Conservation (phyloP, 1,140 invertebrate species). For the Eubasilissa regina region DNA sequence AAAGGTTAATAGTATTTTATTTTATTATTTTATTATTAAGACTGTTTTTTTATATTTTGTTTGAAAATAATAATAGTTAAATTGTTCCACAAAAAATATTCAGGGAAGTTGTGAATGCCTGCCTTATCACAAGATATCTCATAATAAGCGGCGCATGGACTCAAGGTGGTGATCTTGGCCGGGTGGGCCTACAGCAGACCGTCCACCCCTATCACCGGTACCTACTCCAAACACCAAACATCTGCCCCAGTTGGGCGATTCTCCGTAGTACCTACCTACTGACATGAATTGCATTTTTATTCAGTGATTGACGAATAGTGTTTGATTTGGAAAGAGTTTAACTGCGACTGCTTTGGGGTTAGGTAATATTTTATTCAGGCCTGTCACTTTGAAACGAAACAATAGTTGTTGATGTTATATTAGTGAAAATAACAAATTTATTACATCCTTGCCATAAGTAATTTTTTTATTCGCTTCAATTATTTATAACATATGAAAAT, state of each 20-base stretch:
- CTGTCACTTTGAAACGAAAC: no score
- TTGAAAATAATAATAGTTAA: no score
- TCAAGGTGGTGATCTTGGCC: conserved; percentile 38
- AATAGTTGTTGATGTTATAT: no score
- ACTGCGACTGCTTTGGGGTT: no score
- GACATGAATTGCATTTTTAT: conserved; percentile 32
- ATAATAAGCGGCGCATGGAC: conserved; percentile 23
- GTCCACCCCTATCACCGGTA: conserved; percentile 16
- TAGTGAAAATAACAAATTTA: no score
- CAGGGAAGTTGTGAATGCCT: conserved; percentile 1
- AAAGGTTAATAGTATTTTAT: no score
- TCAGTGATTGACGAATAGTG: conserved; percentile 10
- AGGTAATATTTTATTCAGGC: no score
- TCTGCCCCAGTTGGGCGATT: conserved; percentile 10
- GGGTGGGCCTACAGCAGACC: conserved; percentile 1
- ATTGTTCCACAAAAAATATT: neutral
- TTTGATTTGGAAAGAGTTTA: neutral
- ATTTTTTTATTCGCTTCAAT: no score
- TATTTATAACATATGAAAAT: no score
- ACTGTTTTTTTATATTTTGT: no score
- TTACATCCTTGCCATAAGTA: no score
- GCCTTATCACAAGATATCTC: conserved; percentile 24
- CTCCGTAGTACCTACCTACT: neutral
- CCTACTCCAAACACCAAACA: conserved; percentile 4
- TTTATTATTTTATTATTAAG: no score